phyloP scores from a whole-genome alignment of 37 sponge, comb jelly and placozoan genomes.

The Spongilla lacustris region DNA sequence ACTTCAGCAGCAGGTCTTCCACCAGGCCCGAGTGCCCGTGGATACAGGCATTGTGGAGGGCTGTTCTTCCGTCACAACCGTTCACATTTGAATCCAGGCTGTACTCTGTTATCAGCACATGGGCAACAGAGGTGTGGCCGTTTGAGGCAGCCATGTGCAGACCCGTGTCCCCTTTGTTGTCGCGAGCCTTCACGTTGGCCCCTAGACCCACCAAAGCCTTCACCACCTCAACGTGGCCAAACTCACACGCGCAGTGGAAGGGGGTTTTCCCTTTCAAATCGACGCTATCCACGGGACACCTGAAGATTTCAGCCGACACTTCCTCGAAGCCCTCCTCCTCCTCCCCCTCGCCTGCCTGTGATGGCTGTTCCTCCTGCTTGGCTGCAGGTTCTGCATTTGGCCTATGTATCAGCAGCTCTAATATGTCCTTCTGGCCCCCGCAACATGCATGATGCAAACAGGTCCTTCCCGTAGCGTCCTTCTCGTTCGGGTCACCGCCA shows the following conservation, averaged over 20 bases:
- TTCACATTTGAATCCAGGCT: constrained; percentile 46
- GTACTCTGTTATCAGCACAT: constrained; percentile 54
- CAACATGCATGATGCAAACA: constrained; percentile 74
- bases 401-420: too few species aligned
- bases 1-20: constrained; percentile 19
- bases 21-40: constrained; percentile 29
- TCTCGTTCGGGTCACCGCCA: constrained; percentile 46
- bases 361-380: background rate
- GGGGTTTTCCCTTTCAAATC: background rate
- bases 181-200: constrained; percentile 44
- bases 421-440: constrained; percentile 14
- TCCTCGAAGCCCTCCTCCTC: background rate
- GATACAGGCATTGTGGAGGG: constrained; percentile 66
- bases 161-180: constrained; percentile 52
- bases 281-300: background rate
- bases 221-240: constrained; percentile 18
- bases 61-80: constrained; percentile 70
- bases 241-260: background rate
- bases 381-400: too few species aligned
- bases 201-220: constrained; percentile 41
- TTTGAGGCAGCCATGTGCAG: constrained; percentile 74
- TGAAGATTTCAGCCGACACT: background rate
- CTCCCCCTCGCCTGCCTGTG: background rate
- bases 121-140: constrained; percentile 50
- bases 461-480: constrained; percentile 75